Evolutionary conservation across 2,888 invertebrate genomes (phyloP).

Genomic region (Ophioninae sp.): DNA sequence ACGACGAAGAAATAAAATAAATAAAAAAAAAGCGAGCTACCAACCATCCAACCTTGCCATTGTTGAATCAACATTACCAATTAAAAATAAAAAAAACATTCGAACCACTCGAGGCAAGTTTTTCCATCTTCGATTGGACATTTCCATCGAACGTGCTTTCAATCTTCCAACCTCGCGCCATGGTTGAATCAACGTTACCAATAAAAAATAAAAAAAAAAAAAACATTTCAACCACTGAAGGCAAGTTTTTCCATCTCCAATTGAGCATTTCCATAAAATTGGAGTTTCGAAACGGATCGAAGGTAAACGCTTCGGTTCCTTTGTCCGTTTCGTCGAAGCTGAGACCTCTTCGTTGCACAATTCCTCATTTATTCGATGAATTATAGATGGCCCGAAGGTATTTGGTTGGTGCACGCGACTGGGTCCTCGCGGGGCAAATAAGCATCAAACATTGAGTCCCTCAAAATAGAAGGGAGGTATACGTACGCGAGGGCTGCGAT

Average conservation of each 20-base stretch:
- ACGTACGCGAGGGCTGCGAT: neutral
- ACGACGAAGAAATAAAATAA: too few relatives aligned
- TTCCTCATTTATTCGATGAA: conserved; percentile 14
- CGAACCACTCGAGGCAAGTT: too few relatives aligned
- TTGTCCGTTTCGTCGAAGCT: neutral
- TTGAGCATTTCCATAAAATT: neutral
- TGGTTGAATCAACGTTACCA: too few relatives aligned
- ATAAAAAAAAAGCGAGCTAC: too few relatives aligned
- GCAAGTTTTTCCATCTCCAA: neutral
- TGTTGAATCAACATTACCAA: too few relatives aligned
- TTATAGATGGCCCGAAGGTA: conserved; percentile 33
- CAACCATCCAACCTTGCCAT: too few relatives aligned
- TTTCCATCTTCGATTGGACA: too few relatives aligned
- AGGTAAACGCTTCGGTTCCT: neutral
- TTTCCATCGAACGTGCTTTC: too few relatives aligned
- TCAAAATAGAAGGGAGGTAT: neutral
- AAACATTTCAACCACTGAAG: too few relatives aligned
- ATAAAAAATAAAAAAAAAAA: too few relatives aligned
- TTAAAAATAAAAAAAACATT: too few relatives aligned
- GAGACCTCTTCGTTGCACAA: neutral
- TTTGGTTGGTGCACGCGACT: conserved; percentile 45
- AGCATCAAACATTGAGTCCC: conserved; percentile 20
- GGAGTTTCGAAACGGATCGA: neutral
- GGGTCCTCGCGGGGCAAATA: conserved; percentile 18
- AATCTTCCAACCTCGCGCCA: too few relatives aligned